These are phyloP conservation scores for Scomber scombrus DNA, from an alignment of 2,113 vertebrate genomes.

Conservation along the genomic window DNA sequence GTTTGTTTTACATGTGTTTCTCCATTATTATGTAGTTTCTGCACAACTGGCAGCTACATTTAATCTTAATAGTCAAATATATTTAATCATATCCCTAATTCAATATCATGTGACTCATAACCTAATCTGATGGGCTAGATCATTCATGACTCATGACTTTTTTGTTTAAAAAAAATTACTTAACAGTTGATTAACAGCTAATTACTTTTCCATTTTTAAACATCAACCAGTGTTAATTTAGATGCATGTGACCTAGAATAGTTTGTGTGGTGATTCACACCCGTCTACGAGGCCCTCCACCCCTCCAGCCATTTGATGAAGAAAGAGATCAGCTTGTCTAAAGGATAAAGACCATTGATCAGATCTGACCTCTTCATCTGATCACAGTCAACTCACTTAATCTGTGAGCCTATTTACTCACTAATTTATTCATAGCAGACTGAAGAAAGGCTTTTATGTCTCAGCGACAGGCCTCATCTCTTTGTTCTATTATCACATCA, in stretches of 20 bases:
- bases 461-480: background rate
- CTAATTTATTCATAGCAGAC: constrained; percentile 6
- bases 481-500: constrained; percentile 41
- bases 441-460: background rate
- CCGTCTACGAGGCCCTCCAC: background rate
- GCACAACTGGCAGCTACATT: background rate
- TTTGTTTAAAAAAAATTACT: background rate
- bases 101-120: background rate
- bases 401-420: background rate
- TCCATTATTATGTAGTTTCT: background rate
- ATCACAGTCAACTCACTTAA: constrained; percentile 14
- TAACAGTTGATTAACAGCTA: background rate
- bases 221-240: background rate
- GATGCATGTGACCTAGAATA: background rate
- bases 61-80: background rate
- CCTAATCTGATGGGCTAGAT: background rate
- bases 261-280: background rate
- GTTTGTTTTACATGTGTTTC: background rate
- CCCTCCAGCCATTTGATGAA: constrained; percentile 13
- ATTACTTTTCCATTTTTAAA: constrained; percentile 14
- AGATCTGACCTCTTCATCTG: constrained; percentile 34
- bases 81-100: background rate
- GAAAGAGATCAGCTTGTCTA: constrained; percentile 16
- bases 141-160: background rate
- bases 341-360: constrained; percentile 50